Evolutionary conservation across 2,797 vertebrate species (phyloP), one percentile per base, ranked within the genome.

Genomic region (Morelia viridis): DNA sequence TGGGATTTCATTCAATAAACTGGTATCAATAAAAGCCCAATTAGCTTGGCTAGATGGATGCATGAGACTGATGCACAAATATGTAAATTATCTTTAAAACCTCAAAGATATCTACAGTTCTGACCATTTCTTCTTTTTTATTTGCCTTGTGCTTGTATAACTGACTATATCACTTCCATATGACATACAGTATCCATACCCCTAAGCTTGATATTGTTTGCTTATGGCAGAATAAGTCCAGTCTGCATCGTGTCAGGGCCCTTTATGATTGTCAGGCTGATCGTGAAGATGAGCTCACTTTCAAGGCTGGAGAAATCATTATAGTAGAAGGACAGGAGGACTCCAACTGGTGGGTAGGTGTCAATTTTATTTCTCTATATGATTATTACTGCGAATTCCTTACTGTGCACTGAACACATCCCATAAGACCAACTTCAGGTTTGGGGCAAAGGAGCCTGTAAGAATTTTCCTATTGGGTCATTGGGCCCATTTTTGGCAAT

Each of bases 271-370:
- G 98, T 71, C 94, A 96, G 60, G 98, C 98, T 0, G 98, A 98
- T 95, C 96, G 97, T 90, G 98, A 98, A 13, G 98, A 98, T 11
- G 98, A 98, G 96, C 97, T 98, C 92, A 98, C 97, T 61, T 98
- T 98, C 96, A 91, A 3, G 1, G 97, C 97, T 91, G 98, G 98
- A 22, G 98, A 98, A 93, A 96, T 98, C 65, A 97, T 98, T 68
- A 97, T 98, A 92, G 97, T 98, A 6, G 95, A 97, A 91, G 98
- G 96, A 57, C 97, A 98, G 93, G 98, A 98, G 90, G 98, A 98
- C 95, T 94, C 95, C 10, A 98, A 98, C 92, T 98, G 98, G 98
- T 98, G 98, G 98, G 98, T 98, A 96, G 65, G 98, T 98, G 95
- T 1, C 35, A 8, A 28, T 68, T 80, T 68, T 31, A 92, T 58